These are phyloP conservation scores for Cavia porcellus DNA, from an alignment of 2,113 vertebrate genomes.

Conservation along the genomic window DNA sequence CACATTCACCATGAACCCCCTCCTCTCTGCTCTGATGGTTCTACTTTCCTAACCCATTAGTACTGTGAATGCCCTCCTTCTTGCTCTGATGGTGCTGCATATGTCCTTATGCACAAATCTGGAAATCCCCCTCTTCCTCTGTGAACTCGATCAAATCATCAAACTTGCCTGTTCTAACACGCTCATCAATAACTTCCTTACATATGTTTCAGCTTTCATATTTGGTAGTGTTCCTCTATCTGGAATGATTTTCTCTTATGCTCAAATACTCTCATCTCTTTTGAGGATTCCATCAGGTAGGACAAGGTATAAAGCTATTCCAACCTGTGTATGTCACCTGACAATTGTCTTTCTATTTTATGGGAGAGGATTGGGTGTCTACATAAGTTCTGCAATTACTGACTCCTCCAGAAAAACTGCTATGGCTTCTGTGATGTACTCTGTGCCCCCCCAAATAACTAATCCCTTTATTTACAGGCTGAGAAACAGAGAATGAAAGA, in stretches of 20 bases:
- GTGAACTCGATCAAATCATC: too few species aligned
- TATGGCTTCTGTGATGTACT: background rate
- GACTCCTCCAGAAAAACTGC: background rate
- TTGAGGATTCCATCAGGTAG: background rate
- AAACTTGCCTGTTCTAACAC: too few species aligned
- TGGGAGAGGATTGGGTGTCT: background rate
- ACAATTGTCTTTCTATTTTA: background rate
- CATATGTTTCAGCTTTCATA: too few species aligned
- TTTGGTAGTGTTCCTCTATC: too few species aligned
- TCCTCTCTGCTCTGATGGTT: background rate
- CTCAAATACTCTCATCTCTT: background rate
- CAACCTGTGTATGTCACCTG: too few species aligned
- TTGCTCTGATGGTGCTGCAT: background rate
- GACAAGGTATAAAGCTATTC: background rate
- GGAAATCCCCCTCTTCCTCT: too few species aligned
- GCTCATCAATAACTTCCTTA: too few species aligned
- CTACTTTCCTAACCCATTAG: background rate
- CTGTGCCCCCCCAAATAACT: background rate
- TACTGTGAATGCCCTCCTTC: background rate
- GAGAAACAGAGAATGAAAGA: too few species aligned
- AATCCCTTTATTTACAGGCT: too few species aligned
- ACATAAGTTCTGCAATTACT: background rate
- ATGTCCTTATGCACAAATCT: too few species aligned
- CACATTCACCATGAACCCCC: too few species aligned
- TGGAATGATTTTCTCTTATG: background rate